These are phyloP conservation scores for Leucoraja ocellata DNA, from an alignment of 2,797 vertebrate species.

Conservation along the genomic window DNA sequence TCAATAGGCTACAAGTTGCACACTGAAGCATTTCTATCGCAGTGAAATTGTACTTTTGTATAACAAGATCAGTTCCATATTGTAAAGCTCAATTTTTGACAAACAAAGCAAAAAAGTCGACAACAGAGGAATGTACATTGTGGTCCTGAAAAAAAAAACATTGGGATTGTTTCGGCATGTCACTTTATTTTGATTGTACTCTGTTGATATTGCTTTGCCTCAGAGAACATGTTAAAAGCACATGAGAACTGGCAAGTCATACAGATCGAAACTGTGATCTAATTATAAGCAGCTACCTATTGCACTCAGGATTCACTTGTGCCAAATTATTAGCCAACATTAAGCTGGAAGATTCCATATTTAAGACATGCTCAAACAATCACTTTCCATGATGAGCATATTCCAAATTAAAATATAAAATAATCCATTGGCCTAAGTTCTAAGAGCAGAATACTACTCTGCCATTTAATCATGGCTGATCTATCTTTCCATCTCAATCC, in stretches of 20 bases:
- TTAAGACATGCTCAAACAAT: background rate
- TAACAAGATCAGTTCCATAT: slow-evolving; percentile 31
- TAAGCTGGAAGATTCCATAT: slow-evolving; percentile 17
- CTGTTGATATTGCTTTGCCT: slow-evolving; percentile 23
- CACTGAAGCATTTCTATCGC: slow-evolving; percentile 32
- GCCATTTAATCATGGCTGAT: too few relatives aligned
- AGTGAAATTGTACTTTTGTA: slow-evolving; percentile 36
- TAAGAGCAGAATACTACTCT: too few relatives aligned
- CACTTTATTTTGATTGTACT: slow-evolving; percentile 36
- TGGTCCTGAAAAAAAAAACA: slow-evolving; percentile 20
- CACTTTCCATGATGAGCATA: background rate
- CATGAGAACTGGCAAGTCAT: background rate
- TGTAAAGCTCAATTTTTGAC: slow-evolving; percentile 19
- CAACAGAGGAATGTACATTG: slow-evolving; percentile 35
- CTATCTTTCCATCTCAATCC: too few relatives aligned
- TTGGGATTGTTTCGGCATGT: slow-evolving; percentile 16
- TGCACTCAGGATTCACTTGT: slow-evolving; percentile 21
- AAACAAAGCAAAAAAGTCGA: slow-evolving; percentile 27
- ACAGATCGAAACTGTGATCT: slow-evolving; percentile 25
- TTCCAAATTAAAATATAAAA: background rate
- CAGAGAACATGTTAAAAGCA: slow-evolving; percentile 29
- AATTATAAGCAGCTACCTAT: slow-evolving; percentile 28
- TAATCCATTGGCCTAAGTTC: background rate
- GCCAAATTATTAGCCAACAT: slow-evolving; percentile 5
- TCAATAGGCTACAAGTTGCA: slow-evolving; percentile 37